Conservation (phyloP, 2,888 invertebrate species). For the Xanthia icteritia region DNA sequence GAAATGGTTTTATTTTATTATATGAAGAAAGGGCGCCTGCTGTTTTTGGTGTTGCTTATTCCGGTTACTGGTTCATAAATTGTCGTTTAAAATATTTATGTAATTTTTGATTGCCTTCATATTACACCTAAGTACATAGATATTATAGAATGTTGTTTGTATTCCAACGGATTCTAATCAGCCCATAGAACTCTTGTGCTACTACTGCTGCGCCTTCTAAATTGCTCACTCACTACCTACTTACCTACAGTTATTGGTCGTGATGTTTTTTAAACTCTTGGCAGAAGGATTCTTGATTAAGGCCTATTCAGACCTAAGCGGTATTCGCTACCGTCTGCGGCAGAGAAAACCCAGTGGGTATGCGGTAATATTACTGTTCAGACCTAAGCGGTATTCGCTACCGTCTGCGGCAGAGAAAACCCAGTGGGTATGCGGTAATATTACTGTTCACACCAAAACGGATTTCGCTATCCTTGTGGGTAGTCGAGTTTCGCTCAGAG, state of each 20-base stretch:
- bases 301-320: too few relatives aligned
- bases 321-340: too few relatives aligned
- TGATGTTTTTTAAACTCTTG: not conserved
- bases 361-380: too few relatives aligned
- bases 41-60: not conserved
- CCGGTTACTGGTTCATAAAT: constrained; percentile 9
- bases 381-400: too few relatives aligned
- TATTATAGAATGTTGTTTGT: not conserved
- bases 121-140: constrained; percentile 10
- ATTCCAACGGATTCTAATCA: not conserved
- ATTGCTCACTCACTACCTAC: not conserved
- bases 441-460: too few relatives aligned
- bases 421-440: too few relatives aligned
- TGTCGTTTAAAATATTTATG: constrained; percentile 17
- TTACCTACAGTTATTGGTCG: too few relatives aligned
- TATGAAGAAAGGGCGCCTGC: constrained; percentile 39
- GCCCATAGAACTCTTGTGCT: not conserved
- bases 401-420: too few relatives aligned
- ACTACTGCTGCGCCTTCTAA: not conserved
- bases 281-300: not conserved
- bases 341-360: too few relatives aligned
- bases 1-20: constrained; percentile 19
- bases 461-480: too few relatives aligned
- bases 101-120: constrained; percentile 28
- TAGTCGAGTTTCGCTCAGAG: too few relatives aligned